Evolutionary conservation across 2,113 vertebrate species (phyloP).

Genomic region (Heliornis fulica): DNA sequence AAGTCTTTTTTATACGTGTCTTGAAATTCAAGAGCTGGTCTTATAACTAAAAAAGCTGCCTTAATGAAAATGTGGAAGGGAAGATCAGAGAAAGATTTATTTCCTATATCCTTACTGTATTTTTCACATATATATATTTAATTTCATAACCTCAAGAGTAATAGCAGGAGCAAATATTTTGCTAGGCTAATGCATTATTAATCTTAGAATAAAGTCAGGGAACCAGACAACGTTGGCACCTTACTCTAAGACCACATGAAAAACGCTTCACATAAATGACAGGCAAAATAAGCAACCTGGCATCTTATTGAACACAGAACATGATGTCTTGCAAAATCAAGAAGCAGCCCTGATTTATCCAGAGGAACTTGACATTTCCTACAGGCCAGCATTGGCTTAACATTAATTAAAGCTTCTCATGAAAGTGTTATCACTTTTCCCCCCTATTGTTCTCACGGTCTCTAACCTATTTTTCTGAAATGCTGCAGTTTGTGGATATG

Average conservation of each 20-base stretch:
- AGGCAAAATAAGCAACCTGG: constrained; percentile 35
- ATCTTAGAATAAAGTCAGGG: not conserved
- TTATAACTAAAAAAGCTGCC: not conserved
- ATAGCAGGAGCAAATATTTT: constrained; percentile 53
- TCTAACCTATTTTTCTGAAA: not conserved
- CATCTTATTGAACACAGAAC: constrained; percentile 38
- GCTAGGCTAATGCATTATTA: constrained; percentile 53
- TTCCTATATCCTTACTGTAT: not conserved
- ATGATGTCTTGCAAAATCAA: constrained; percentile 22
- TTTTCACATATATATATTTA: constrained; percentile 42
- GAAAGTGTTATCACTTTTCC: not conserved
- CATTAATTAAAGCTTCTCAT: constrained; percentile 42
- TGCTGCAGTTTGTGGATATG: not conserved
- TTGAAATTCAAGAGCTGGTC: not conserved
- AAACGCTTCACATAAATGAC: constrained; percentile 16
- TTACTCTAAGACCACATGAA: constrained; percentile 39
- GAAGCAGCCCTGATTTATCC: constrained; percentile 33
- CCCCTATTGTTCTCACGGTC: not conserved
- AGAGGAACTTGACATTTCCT: constrained; percentile 42
- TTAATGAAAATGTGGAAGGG: not conserved
- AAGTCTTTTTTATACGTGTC: not conserved
- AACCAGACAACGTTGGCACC: constrained; percentile 44
- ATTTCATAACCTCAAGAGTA: constrained; percentile 23
- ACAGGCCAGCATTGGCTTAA: constrained; percentile 3
- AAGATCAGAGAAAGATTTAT: constrained; percentile 38